Conservation (phyloP, 2,888 invertebrate genomes). For the Melieria omissa region DNA sequence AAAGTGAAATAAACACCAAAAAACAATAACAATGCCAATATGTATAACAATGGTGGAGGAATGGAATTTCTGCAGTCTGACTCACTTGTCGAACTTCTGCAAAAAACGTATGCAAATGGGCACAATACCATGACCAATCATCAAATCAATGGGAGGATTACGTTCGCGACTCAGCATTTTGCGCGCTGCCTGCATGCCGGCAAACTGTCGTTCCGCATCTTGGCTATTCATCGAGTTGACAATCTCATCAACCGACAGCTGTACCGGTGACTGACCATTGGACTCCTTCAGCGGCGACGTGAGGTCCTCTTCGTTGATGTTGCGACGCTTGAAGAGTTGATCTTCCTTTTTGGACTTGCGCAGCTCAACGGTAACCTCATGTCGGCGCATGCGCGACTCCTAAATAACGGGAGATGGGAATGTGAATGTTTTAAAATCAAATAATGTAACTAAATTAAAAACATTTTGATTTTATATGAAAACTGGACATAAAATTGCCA, state of each 20-base stretch:
- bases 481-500: neutral
- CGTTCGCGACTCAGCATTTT: conserved; percentile 89
- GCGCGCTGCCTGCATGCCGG: conserved; percentile 84
- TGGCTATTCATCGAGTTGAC: conserved; percentile 76
- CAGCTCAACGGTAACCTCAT: conserved; percentile 88
- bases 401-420: conserved; percentile 36
- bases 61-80: conserved; percentile 26
- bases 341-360: conserved; percentile 95
- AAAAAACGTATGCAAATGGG: conserved; percentile 84
- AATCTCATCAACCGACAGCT: conserved; percentile 78
- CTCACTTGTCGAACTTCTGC: conserved; percentile 77
- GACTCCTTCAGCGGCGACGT: conserved; percentile 69
- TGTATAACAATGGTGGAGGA: neutral
- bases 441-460: neutral
- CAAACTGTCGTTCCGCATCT: conserved; percentile 73
- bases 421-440: neutral
- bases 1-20: neutral
- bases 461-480: neutral
- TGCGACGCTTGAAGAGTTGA: conserved; percentile 89
- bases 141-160: conserved; percentile 89
- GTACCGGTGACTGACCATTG: conserved; percentile 65
- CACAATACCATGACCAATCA: conserved; percentile 87
- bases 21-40: neutral
- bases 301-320: conserved; percentile 72
- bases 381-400: conserved; percentile 84